Conservation (phyloP, 1,140 invertebrate genomes). For the Dreissena rostriformis region DNA sequence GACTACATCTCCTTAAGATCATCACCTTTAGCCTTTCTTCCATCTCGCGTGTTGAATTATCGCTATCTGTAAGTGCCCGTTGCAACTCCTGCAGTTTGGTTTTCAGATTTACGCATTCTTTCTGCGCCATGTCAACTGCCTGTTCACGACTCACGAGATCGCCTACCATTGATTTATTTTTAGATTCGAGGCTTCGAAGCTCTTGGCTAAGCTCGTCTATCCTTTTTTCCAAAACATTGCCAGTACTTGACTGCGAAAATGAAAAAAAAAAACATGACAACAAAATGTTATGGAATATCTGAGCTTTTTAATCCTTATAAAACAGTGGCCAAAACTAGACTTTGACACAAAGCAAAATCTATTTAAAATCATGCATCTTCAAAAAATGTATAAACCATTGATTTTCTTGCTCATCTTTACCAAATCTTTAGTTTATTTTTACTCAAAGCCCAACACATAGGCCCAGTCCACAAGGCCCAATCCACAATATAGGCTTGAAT, state of each 20-base stretch:
- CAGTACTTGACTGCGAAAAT: conserved; percentile 68
- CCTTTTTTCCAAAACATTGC: conserved; percentile 66
- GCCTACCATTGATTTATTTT: conserved; percentile 60
- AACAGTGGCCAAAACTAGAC: too few relatives aligned
- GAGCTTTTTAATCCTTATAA: too few relatives aligned
- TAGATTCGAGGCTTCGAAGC: conserved; percentile 67
- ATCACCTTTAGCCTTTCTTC: conserved; percentile 71
- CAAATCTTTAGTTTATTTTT: too few relatives aligned
- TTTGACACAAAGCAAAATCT: too few relatives aligned
- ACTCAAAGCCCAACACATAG: too few relatives aligned
- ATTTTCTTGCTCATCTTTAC: too few relatives aligned
- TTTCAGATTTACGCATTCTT: conserved; percentile 69
- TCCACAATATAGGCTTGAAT: too few relatives aligned
- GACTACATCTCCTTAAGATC: not conserved
- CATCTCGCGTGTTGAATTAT: conserved; percentile 62
- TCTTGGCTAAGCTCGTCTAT: conserved; percentile 74
- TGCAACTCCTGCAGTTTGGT: conserved; percentile 73
- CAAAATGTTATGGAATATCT: too few relatives aligned
- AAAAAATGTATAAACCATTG: too few relatives aligned
- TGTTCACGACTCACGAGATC: conserved; percentile 66
- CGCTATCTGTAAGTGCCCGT: conserved; percentile 64
- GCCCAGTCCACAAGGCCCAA: not conserved
- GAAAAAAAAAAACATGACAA: not conserved
- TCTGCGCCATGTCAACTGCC: conserved; percentile 60
- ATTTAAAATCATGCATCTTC: too few relatives aligned